These are phyloP conservation scores for Podarcis muralis DNA, from an alignment of 2,113 vertebrate species.

Conservation along the genomic window DNA sequence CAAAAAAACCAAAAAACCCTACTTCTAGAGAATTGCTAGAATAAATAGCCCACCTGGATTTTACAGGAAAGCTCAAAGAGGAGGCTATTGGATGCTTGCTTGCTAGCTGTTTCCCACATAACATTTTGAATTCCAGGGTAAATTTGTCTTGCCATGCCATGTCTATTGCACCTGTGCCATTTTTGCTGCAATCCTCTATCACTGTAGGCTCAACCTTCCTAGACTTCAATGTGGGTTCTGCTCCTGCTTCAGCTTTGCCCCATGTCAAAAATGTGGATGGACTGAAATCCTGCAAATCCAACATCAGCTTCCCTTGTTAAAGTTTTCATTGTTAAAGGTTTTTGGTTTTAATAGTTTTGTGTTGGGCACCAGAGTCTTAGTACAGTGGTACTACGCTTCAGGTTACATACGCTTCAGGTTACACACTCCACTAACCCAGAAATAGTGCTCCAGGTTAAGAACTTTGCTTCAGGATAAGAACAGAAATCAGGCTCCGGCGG, in stretches of 20 bases:
- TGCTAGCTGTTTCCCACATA: neutral
- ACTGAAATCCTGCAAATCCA: neutral
- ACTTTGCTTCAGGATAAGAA: too few relatives aligned
- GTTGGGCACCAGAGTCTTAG: neutral
- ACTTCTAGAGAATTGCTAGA: neutral
- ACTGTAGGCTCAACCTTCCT: neutral
- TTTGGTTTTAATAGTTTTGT: neutral
- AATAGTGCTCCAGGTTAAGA: too few relatives aligned
- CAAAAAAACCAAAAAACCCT: neutral
- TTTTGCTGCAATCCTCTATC: neutral
- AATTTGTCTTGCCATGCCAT: neutral
- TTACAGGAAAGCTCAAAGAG: neutral
- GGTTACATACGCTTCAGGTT: too few relatives aligned
- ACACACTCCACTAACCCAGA: too few relatives aligned
- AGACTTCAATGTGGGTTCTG: neutral
- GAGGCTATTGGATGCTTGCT: neutral
- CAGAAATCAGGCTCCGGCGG: too few relatives aligned
- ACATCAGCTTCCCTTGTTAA: too few relatives aligned
- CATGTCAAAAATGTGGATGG: neutral
- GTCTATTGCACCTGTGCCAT: neutral
- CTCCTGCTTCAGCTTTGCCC: neutral
- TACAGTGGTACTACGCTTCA: too few relatives aligned
- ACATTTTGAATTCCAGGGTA: neutral
- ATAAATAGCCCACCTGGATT: neutral
- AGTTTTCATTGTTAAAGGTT: neutral